Evolutionary conservation across 2,888 invertebrate species (phyloP).

Genomic region (Plemyria rubiginata): DNA sequence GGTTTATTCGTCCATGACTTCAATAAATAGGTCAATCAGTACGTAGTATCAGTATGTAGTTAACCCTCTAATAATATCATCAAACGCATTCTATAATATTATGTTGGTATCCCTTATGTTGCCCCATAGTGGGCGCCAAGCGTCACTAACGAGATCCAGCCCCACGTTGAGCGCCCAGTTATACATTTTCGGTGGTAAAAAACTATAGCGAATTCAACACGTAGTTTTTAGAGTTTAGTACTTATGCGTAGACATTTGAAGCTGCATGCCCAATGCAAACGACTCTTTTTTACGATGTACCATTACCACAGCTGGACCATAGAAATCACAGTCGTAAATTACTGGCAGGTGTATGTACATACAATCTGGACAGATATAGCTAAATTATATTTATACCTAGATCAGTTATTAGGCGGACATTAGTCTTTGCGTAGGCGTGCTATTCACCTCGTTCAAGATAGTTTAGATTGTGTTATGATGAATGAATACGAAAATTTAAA

Average conservation of each 20-base stretch:
- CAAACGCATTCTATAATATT: too few species aligned
- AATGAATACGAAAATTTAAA: neutral
- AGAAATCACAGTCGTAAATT: conserved; percentile 4
- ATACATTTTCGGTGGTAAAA: neutral
- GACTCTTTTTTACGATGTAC: neutral
- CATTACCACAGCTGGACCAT: neutral
- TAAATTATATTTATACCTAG: neutral
- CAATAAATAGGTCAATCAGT: too few species aligned
- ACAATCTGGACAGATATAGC: too few species aligned
- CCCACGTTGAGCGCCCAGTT: conserved; percentile 12
- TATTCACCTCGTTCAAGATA: conserved; percentile 10
- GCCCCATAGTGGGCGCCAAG: conserved; percentile 6
- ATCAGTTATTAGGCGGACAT: conserved; percentile 8
- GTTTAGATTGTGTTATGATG: neutral
- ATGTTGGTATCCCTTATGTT: neutral
- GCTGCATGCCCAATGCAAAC: neutral
- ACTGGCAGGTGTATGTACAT: neutral
- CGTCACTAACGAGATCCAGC: neutral
- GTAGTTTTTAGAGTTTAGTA: too few species aligned
- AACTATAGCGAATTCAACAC: too few species aligned
- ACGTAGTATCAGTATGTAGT: too few species aligned
- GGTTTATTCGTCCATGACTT: too few species aligned
- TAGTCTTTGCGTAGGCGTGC: conserved; percentile 12
- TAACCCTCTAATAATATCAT: too few species aligned
- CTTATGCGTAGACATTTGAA: neutral